A percentile compares a stretch with the other conserved stretches of the same genome.
Evolutionary conservation across 2,797 vertebrate genomes (phyloP).

Genomic region (Limosa lapponica): DNA sequence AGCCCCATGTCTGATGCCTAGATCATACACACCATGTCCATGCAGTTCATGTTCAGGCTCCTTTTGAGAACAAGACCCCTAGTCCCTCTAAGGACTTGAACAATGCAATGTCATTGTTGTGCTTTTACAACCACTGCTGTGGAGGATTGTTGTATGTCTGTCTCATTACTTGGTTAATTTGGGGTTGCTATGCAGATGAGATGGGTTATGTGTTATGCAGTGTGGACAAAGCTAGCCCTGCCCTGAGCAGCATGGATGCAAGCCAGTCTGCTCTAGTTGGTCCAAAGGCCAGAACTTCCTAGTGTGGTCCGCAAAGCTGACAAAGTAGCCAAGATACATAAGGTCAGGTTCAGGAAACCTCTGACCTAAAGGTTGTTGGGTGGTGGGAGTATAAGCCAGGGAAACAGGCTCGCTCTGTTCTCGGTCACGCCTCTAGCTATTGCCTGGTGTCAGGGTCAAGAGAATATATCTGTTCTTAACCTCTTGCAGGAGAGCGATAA

Average conservation of each 20-base stretch:
- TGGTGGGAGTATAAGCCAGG: background rate
- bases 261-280: background rate
- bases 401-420: background rate
- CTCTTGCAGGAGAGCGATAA: background rate
- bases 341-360: background rate
- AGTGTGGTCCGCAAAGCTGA: background rate
- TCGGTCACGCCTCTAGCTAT: background rate
- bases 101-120: background rate
- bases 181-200: background rate
- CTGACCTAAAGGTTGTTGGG: background rate
- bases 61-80: background rate
- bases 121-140: background rate
- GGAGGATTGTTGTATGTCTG: background rate
- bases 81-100: background rate
- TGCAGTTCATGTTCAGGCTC: background rate
- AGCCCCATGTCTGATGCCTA: background rate
- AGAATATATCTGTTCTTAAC: background rate
- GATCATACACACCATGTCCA: background rate
- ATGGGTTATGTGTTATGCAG: background rate
- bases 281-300: background rate
- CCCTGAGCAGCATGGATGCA: background rate
- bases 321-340: background rate
- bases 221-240: background rate
- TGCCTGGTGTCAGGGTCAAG: background rate
- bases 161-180: background rate